phyloP scores from a whole-genome alignment of 2,888 invertebrate species.

The Parnassius glacialis region DNA sequence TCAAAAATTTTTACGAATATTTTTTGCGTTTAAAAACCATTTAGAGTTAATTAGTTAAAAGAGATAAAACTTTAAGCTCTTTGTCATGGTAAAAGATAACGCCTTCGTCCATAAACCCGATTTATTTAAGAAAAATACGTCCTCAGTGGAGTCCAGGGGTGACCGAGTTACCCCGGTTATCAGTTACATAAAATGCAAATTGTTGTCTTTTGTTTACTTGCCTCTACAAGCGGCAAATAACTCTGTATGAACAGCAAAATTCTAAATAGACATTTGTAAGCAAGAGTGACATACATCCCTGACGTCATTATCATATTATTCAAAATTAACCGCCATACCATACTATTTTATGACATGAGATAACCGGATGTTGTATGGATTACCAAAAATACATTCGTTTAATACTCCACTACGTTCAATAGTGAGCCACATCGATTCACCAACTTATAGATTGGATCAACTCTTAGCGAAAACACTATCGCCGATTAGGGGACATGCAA shows the following conservation, averaged over 20 bases:
- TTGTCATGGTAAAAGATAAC: constrained; percentile 50
- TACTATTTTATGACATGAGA: no score
- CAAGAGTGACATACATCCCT: constrained; percentile 48
- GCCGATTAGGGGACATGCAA: no score
- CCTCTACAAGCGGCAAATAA: constrained; percentile 51
- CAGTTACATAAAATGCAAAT: constrained; percentile 77
- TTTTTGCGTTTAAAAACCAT: no score
- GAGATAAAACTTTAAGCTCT: constrained; percentile 50
- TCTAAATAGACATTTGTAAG: constrained; percentile 66
- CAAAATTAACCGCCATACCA: constrained; percentile 27
- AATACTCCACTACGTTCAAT: no score
- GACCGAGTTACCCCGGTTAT: constrained; percentile 62
- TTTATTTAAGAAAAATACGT: constrained; percentile 59
- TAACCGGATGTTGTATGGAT: no score
- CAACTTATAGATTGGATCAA: no score
- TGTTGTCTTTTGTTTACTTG: constrained; percentile 68
- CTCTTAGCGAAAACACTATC: no score
- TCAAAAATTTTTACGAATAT: no score
- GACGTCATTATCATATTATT: constrained; percentile 42
- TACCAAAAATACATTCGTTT: no score
- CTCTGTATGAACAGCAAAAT: constrained; percentile 51
- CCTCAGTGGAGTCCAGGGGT: constrained; percentile 46
- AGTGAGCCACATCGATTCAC: no score
- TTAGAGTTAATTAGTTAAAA: constrained; percentile 24
- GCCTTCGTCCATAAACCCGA: constrained; percentile 51